Base-by-base conservation (phyloP, 2,888 invertebrate species). In the Cecidostiba fungosa region DNA sequence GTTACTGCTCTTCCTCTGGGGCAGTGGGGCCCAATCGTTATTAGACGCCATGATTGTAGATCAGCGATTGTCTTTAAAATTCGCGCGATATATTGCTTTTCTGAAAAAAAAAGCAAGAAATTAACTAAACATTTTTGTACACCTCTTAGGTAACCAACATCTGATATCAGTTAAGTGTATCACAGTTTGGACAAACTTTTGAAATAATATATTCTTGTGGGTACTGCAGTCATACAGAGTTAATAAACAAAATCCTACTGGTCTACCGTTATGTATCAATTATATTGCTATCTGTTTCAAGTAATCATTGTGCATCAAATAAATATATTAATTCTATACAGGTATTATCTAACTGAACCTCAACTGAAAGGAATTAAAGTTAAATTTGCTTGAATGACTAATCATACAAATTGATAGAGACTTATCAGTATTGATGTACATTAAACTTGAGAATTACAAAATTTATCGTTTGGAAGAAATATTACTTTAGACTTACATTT, bases 41-140 rank as follows among this genome's bases (percentile, higher is more conserved):
- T 89, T 89, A 1, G 90, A 89, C 47, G 90, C 89, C 91, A 91
- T 91, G 54, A 69, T 78, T 43, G 12, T 29, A 59, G n/a, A n/a
- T 26, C n/a, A 16, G 10, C 66, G 3, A 54, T 54, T 16, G 4
- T 19, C 54, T 66, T 23, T 26, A 26, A 4, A 3, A 1, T 8
- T 66, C n/a, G 66, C 8, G 12, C 23, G 12, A 29, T 12, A 6
- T 59, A 10, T 66, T 29, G 8, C 3, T 12, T 66, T 66, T 26
- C 66, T 66, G 29, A 29, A 26, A 66, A 29, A 16, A 14, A 66
- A 14, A 16, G 8, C 3, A 29, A 26, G 12, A 29, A 14, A 29
- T 43, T 43, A 43, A 12, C 43, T 43, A 66, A 14, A 10, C 3
- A 59, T 23, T 59, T 59, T 32, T 32, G 1, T 32, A 32, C 32